Base-by-base conservation (phyloP, 2,113 vertebrate genomes). In the Antechinus stuartii region DNA sequence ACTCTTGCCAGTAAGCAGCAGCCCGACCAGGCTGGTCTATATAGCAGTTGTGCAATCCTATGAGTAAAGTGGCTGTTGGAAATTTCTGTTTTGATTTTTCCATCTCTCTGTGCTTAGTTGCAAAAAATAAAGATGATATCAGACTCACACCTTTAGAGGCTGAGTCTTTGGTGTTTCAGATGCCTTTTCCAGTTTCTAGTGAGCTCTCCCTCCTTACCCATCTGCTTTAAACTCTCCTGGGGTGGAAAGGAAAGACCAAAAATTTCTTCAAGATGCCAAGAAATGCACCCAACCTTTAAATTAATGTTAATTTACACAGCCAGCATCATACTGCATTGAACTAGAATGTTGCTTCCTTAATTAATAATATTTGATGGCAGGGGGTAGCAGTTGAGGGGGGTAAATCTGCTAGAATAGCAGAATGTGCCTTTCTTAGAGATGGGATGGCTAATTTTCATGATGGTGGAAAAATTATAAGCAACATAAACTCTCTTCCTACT, bases 261-360 rank as follows among this genome's bases (percentile, higher is more conserved):
- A 42, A 30, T 68, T 91, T 23, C 93, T 54, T 19, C 8, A 1
- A 42, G 27, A 52, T 25, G 1, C 23, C 0, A 1, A 11, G 19
- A 46, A 92, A 61, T 49, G 4, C 42, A 53, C 27, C 55, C 14
- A 1, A 55, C 52, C 91, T 93, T 53, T 57, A 12, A 0, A 42
- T 22, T 8, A 52, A 0, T 0, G 0, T 24, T 0, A 35, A 46
- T n/a, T 90, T 27, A 1, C 53, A 8, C 53, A 46, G n/a, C 16
- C 8, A 8, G 8, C n/a, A 84, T 42, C 68, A 42, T 42, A 84
- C n/a, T 84, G n/a, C n/a, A 84, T 84, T 84, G 35, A n/a, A 84
- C 35, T n/a, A n/a, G 16, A 84, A 84, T 42, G 7, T 19, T 42
- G 68, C 19, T 84, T 42, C 68, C n/a, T 84, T 84, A 84, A 84